These are phyloP conservation scores for Crenichthys baileyi DNA, from an alignment of 2,797 vertebrate genomes.

Conservation along the genomic window DNA sequence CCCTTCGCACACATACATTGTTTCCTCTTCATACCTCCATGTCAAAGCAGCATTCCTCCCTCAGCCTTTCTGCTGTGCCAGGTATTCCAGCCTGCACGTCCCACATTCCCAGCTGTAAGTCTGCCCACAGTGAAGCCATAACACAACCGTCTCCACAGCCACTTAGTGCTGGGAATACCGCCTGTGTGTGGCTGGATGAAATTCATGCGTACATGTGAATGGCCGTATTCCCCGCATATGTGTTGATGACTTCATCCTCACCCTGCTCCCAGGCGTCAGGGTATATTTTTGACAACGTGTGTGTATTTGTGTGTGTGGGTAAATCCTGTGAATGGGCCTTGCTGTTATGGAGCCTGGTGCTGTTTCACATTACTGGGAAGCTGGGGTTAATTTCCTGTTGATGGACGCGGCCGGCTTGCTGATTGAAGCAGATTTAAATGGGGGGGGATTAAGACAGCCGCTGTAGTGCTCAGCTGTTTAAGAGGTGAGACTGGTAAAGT, in stretches of 20 bases:
- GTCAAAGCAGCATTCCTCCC: conserved; percentile 65
- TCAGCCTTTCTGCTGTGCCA: conserved; percentile 48
- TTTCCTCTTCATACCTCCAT: conserved; percentile 61
- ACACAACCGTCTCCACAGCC: conserved; percentile 59
- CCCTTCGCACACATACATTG: conserved; percentile 18
- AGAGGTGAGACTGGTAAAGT: conserved; percentile 60
- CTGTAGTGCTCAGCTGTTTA: conserved; percentile 65
- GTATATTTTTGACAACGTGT: conserved; percentile 62
- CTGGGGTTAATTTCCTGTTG: conserved; percentile 76
- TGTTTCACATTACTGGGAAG: conserved; percentile 74
- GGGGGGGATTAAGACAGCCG: conserved; percentile 40
- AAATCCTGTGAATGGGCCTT: conserved; percentile 53
- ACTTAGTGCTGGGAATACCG: conserved; percentile 54
- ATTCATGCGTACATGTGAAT: conserved; percentile 16
- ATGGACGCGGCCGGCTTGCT: conserved; percentile 49
- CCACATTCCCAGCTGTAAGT: conserved; percentile 75
- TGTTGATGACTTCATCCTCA: conserved; percentile 73
- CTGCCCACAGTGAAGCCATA: conserved; percentile 68
- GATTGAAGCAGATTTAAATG: conserved; percentile 58
- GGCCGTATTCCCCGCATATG: conserved; percentile 34
- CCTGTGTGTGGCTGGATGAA: conserved; percentile 46
- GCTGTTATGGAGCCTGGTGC: conserved; percentile 46
- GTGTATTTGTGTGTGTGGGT: conserved; percentile 1
- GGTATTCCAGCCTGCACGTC: conserved; percentile 64
- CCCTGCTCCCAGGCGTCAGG: conserved; percentile 46